phyloP scores from a whole-genome alignment of 2,888 invertebrate species.

The Eulithis testata region DNA sequence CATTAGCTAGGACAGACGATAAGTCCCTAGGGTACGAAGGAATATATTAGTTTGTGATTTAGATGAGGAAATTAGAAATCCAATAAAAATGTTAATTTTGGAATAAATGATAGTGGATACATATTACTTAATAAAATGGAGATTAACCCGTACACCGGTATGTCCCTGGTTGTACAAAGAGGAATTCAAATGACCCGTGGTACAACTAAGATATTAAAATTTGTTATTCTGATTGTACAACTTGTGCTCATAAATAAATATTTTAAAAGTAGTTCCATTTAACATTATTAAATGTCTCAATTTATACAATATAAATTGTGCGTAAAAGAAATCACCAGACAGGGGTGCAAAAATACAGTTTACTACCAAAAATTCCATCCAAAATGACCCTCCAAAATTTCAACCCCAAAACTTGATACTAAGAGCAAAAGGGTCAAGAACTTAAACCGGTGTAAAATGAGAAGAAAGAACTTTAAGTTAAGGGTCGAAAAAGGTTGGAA shows the following conservation, averaged over 20 bases:
- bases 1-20: not conserved
- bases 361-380: not conserved
- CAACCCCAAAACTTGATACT: not conserved
- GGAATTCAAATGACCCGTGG: too few species aligned
- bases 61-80: not conserved
- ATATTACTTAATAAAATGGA: too few species aligned
- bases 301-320: too few species aligned
- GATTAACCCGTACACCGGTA: too few species aligned
- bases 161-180: too few species aligned
- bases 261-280: too few species aligned
- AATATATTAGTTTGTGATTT: not conserved
- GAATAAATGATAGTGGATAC: too few species aligned
- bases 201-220: too few species aligned
- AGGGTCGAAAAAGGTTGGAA: conserved; percentile 23
- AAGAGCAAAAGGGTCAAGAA: not conserved
- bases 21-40: not conserved
- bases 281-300: too few species aligned
- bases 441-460: not conserved
- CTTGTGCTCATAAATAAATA: too few species aligned
- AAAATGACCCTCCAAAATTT: not conserved
- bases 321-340: too few species aligned
- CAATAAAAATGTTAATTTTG: not conserved
- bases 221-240: too few species aligned
- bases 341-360: not conserved
- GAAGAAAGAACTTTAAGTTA: conserved; percentile 5